A percentile compares a stretch with the other conserved stretches of the same genome.
These are phyloP conservation scores for Columbina picui DNA, from an alignment of 2,113 vertebrate species.

Conservation along the genomic window DNA sequence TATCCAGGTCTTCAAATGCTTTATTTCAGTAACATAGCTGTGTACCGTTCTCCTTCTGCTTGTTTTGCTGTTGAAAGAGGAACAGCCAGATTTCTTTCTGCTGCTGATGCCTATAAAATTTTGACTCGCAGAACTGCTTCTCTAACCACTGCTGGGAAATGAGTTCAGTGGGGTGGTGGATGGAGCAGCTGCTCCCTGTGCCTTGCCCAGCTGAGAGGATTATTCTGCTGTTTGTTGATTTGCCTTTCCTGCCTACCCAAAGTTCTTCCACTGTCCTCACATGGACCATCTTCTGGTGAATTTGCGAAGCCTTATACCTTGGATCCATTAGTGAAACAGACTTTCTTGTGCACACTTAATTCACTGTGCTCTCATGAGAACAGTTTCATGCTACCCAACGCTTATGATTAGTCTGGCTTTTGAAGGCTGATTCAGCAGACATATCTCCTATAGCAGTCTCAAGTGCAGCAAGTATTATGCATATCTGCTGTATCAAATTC, in stretches of 20 bases:
- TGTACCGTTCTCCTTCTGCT: background rate
- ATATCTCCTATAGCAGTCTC: conserved; percentile 54
- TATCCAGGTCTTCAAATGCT: background rate
- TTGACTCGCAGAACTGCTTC: conserved; percentile 52
- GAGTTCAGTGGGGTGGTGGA: conserved; percentile 63
- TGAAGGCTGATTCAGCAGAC: conserved; percentile 69
- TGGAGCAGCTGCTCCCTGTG: conserved; percentile 61
- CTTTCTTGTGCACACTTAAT: conserved; percentile 50
- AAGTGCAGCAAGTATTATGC: conserved; percentile 65
- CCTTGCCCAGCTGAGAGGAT: conserved; percentile 55
- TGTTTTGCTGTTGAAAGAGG: background rate
- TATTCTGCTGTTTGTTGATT: conserved; percentile 52
- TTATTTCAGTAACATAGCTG: background rate
- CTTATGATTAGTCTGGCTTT: conserved; percentile 61
- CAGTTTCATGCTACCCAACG: conserved; percentile 35
- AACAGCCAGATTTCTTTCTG: conserved; percentile 26
- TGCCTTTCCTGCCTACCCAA: conserved; percentile 7
- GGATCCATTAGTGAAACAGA: conserved; percentile 49
- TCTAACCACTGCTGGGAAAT: conserved; percentile 63
- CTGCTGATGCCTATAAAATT: conserved; percentile 66
- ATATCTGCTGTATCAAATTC: conserved; percentile 70
- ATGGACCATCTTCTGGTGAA: conserved; percentile 44
- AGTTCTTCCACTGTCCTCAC: conserved; percentile 33
- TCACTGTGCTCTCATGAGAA: conserved; percentile 49
- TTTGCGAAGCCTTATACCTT: background rate